phyloP scores from a whole-genome alignment of 2,888 invertebrate species.

The Alcis repandata region DNA sequence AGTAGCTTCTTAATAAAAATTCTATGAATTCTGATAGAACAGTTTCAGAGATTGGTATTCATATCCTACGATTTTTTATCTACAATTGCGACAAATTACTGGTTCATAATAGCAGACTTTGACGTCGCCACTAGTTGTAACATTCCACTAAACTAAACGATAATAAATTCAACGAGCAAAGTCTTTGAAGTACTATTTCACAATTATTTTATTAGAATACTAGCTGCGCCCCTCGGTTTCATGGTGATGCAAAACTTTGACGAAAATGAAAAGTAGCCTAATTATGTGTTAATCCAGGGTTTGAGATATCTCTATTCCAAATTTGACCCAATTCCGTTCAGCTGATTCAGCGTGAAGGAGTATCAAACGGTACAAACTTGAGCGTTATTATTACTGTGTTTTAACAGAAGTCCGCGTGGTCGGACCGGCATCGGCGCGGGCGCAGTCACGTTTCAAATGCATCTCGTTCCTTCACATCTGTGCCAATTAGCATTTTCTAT shows the following conservation, averaged over 20 bases:
- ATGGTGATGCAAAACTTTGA: no score
- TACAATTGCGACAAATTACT: conserved; percentile 5
- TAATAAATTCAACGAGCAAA: conserved; percentile 17
- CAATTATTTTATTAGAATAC: conserved; percentile 7
- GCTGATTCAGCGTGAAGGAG: no score
- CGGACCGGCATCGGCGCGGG: conserved; percentile 9
- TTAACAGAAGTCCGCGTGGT: conserved; percentile 10
- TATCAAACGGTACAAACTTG: no score
- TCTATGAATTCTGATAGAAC: no score
- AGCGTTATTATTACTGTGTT: no score
- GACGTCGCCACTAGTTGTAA: not conserved
- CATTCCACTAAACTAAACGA: conserved; percentile 13
- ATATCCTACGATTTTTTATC: not conserved
- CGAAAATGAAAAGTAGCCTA: no score
- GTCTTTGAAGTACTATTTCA: conserved; percentile 16
- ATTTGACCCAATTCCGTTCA: no score
- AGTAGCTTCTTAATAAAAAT: no score
- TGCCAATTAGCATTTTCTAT: conserved; percentile 46
- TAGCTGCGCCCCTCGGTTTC: no score
- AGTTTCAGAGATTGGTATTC: not conserved
- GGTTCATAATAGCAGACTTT: not conserved
- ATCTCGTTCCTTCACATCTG: conserved; percentile 49
- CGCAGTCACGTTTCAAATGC: conserved; percentile 62
- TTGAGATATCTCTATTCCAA: no score
- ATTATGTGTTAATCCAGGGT: no score